Base-by-base conservation (phyloP, 2,797 vertebrate species). In the Chaunax sp. region DNA sequence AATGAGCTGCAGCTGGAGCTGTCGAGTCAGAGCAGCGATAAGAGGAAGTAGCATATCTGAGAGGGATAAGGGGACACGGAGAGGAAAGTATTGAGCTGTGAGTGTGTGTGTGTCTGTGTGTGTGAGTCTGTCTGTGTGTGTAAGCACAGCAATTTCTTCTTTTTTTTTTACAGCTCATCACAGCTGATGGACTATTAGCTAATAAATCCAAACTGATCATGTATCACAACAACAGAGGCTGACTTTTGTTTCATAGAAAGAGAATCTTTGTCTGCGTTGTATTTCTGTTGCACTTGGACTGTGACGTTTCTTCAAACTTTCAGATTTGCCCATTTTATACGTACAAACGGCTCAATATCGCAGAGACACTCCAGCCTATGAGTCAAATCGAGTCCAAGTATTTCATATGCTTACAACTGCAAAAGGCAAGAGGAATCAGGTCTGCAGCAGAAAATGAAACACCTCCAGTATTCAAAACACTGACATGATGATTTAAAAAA, bases 1-100 rank as follows among this genome's bases (percentile, higher is more conserved):
- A 82, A 85, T 84, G 38, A 69, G 68, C 69, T 70, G 66, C 78
- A 77, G 84, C 73, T 69, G 69, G 46, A 76, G 76, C 74, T 30
- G 65, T 23, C 3, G 13, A 56, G 45, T 64, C 62, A 10, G 28
- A 46, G 51, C 47, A 25, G 51, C 3, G 58, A 81, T 75, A 56
- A 64, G 67, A 52, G 45, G 12, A 67, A 14, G 47, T 6, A 14
- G 55, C 3, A 41, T 38, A 30, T 66, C 23, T 55, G 40, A 51
- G 62, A 52, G 25, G 58, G 54, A 72, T 55, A 46, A 35, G 28
- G 10, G 50, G 33, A 51, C 11, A 12, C 41, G 38, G 19, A 38
- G 51, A 64, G 19, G 38, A 30, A 43, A 55, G 40, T 26, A 26
- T 4, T 14, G 10, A 14, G 6, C n/a, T 49, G 33, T 2, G 9